Percentiles rank a stretch among this genome's conserved stretches.
phyloP scores from a whole-genome alignment of 2,797 vertebrate species.

The Chelonia mydas region DNA sequence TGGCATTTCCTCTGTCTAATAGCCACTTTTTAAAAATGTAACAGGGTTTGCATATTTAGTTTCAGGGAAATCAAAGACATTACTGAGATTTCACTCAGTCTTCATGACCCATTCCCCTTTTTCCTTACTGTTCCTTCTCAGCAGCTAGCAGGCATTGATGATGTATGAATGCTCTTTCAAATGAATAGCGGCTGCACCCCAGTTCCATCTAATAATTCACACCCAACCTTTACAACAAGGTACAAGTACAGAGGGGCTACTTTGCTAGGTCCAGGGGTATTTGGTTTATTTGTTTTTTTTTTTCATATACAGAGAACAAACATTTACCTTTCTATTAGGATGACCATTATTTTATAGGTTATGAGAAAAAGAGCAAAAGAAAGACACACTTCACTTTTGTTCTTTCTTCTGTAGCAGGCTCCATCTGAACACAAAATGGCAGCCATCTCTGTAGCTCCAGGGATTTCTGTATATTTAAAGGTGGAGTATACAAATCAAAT shows the following conservation, averaged over 20 bases:
- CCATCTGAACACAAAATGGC: not conserved
- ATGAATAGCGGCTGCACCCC: not conserved
- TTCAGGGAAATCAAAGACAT: not conserved
- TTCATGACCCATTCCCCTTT: not conserved
- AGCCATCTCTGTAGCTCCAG: not conserved
- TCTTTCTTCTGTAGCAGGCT: not conserved
- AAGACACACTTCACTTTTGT: not conserved
- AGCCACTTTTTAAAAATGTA: not conserved
- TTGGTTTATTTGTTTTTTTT: slow-evolving; percentile 2
- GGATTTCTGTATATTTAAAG: not conserved
- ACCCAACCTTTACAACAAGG: not conserved
- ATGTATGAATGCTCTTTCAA: not conserved
- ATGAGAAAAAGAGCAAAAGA: not conserved
- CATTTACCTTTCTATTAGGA: not conserved
- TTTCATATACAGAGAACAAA: not conserved
- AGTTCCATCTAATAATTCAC: not conserved
- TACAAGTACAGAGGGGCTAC: not conserved
- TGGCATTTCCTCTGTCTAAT: not conserved
- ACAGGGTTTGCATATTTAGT: not conserved
- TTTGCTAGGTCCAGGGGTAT: not conserved
- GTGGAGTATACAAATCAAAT: not conserved
- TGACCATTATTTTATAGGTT: not conserved
- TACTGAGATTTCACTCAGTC: not conserved
- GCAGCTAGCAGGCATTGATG: not conserved
- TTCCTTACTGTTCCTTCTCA: not conserved